Base-by-base conservation (phyloP, 2,797 vertebrate species). In the Acanthopagrus latus region DNA sequence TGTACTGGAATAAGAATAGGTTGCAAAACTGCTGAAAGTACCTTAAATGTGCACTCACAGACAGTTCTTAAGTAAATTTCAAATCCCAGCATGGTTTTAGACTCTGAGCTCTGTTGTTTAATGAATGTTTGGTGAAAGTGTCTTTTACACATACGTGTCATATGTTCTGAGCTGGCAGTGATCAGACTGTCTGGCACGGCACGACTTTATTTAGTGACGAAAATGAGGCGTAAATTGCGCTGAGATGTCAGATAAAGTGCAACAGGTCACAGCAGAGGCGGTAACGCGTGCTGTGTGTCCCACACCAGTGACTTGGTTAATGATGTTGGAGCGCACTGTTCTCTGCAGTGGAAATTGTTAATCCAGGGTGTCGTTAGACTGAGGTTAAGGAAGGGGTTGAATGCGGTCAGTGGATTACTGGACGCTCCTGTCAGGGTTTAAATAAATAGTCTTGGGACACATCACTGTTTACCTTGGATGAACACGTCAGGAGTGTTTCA, bases 381-480 rank as follows among this genome's bases (percentile, higher is more conserved):
- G 79, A 66, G 78, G 76, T 85, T 78, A 64, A 29, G 46, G 20
- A 72, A 59, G 58, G 74, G 74, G 80, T 59, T 86, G 86, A 81
- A 25, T 80, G 81, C 76, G 84, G 78, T 86, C n/a, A 47, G 78
- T 51, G 67, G 68, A 71, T 87, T 76, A 77, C 83, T 80, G 60
- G 65, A 60, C 25, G 55, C 72, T 75, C 68, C 87, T 90, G 90
- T 89, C 67, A 66, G 83, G 71, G 77, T 78, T 77, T 44, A 85
- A 85, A 91, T 70, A 54, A 80, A 88, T 78, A 54, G 56, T 72
- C 68, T 88, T 54, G 88, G 73, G 75, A 76, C 47, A 27, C 68
- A 27, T 71, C 54, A 13, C 71, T 91, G 50, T 94, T 92, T 91
- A 85, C 57, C 80, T 92, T 91, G 89, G 86, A 84, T 16, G 68